phyloP scores from a whole-genome alignment of 2,797 vertebrate genomes.

The Xenops minutus region DNA sequence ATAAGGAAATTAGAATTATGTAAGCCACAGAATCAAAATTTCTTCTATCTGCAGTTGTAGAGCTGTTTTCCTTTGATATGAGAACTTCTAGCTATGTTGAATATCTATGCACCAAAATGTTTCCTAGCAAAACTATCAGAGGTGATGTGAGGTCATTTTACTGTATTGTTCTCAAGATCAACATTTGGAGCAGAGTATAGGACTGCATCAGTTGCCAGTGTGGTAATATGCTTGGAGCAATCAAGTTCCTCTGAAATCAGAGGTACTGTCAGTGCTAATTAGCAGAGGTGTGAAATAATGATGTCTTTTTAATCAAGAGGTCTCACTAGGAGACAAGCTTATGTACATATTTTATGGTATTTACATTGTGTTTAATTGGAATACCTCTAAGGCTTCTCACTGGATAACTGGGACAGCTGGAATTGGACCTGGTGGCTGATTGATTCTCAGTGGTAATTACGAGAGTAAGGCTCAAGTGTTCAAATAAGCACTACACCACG shows the following conservation, averaged over 20 bases:
- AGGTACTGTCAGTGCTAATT: slow-evolving; percentile 1
- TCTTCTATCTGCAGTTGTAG: neutral
- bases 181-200: neutral
- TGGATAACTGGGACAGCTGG: neutral
- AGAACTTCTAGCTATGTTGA: neutral
- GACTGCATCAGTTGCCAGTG: neutral
- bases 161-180: neutral
- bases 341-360: neutral
- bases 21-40: neutral
- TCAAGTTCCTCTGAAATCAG: slow-evolving; percentile 7
- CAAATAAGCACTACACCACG: neutral
- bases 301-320: slow-evolving; percentile 53
- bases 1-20: neutral
- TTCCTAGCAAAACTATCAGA: neutral
- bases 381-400: neutral
- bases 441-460: slow-evolving; percentile 30
- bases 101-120: neutral
- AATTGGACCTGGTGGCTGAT: slow-evolving; percentile 18
- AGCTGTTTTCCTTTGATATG: neutral
- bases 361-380: slow-evolving; percentile 32
- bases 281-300: slow-evolving; percentile 39
- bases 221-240: neutral
- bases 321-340: slow-evolving; percentile 28
- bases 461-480: slow-evolving; percentile 1
- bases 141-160: neutral